A percentile compares a stretch with the other conserved stretches of the same genome.
phyloP scores from a whole-genome alignment of 1,140 invertebrate species.

The Drosophila rufa region DNA sequence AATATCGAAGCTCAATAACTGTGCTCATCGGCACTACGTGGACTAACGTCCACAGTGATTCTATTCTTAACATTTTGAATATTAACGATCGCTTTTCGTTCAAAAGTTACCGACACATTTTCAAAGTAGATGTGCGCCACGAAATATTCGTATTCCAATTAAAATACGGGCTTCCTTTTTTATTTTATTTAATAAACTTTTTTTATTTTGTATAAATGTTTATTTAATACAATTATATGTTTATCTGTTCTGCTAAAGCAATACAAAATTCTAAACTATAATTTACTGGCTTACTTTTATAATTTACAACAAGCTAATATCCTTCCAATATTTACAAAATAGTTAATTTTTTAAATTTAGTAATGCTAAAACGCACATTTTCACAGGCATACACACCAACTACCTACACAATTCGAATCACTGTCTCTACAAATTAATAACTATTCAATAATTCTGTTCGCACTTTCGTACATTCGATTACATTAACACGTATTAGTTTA shows the following conservation, averaged over 20 bases:
- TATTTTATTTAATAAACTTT: slow-evolving; percentile 31
- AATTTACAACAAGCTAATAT: slow-evolving; percentile 27
- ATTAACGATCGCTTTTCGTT: no score
- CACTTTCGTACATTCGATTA: slow-evolving; percentile 38
- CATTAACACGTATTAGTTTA: slow-evolving; percentile 35
- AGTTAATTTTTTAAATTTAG: slow-evolving; percentile 3
- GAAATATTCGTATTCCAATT: no score
- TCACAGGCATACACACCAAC: slow-evolving; percentile 38
- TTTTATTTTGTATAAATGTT: slow-evolving; percentile 35
- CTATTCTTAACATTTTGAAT: no score
- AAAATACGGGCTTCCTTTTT: neutral
- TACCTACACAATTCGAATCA: slow-evolving; percentile 21
- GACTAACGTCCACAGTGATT: no score
- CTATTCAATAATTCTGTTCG: slow-evolving; percentile 12
- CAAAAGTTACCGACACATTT: no score
- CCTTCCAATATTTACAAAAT: slow-evolving; percentile 55
- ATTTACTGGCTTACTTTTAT: slow-evolving; percentile 58
- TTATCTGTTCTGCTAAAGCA: slow-evolving; percentile 56
- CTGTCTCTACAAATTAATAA: slow-evolving; percentile 8
- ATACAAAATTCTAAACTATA: slow-evolving; percentile 68
- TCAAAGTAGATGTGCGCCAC: no score
- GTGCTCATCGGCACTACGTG: no score
- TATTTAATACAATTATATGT: slow-evolving; percentile 44
- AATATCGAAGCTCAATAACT: no score
- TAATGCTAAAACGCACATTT: slow-evolving; percentile 72